Conservation (phyloP, 2,797 vertebrate species). For the Diceros bicornis region DNA sequence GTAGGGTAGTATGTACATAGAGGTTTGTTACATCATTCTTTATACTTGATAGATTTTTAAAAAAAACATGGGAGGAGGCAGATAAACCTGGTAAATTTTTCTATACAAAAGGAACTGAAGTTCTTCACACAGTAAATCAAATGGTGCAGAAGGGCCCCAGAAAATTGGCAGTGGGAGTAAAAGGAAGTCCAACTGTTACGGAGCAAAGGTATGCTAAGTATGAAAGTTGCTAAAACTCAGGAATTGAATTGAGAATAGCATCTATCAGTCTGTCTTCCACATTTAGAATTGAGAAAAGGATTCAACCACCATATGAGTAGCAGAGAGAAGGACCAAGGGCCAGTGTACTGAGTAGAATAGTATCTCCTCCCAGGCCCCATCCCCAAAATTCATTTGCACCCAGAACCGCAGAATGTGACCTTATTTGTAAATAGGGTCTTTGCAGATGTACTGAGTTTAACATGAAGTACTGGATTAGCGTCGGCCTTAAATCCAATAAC, state of each 20-base stretch:
- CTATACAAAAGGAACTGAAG: background rate
- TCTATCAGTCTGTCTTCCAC: background rate
- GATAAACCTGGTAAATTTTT: background rate
- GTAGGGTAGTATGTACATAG: background rate
- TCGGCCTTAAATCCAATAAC: background rate
- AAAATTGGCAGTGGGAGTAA: background rate
- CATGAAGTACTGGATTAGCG: background rate
- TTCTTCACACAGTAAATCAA: background rate
- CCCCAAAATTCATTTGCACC: background rate
- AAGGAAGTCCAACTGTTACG: background rate
- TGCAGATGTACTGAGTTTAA: background rate
- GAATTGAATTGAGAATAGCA: background rate
- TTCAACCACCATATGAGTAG: background rate
- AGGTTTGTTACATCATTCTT: background rate
- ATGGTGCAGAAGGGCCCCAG: background rate
- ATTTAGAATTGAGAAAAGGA: slow-evolving; percentile 1
- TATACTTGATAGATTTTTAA: background rate
- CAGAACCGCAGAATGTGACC: background rate
- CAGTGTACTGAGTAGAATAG: background rate
- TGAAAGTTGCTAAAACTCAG: background rate
- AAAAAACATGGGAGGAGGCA: background rate
- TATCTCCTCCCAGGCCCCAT: background rate
- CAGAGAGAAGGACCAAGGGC: background rate
- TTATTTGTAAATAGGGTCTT: background rate
- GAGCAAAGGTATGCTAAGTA: background rate